Conservation (phyloP, 1,140 invertebrate species). For the Fopius arisanus region DNA sequence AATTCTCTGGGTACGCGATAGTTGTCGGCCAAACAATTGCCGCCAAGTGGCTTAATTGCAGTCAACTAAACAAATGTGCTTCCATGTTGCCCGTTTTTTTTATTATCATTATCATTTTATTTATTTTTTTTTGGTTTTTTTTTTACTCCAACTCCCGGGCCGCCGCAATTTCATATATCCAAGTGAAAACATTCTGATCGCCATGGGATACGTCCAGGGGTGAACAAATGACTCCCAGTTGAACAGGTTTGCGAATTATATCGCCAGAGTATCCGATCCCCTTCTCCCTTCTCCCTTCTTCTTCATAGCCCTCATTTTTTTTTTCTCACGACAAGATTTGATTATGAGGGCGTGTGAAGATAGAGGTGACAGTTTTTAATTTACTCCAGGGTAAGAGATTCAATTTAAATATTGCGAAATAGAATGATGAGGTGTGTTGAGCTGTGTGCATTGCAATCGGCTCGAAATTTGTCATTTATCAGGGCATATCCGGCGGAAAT, state of each 20-base stretch:
- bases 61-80: constrained; percentile 64
- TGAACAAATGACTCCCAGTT: constrained; percentile 7
- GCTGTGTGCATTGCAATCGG: constrained; percentile 40
- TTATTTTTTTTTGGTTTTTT: constrained; percentile 3
- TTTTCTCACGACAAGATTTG: neutral
- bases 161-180: neutral
- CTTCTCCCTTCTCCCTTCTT: neutral
- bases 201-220: neutral
- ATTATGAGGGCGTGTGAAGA: neutral
- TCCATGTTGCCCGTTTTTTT: neutral
- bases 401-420: no score
- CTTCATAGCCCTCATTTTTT: neutral
- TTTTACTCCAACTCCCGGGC: neutral
- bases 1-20: constrained; percentile 53
- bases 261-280: neutral
- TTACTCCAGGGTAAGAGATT: no score
- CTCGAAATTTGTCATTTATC: constrained; percentile 61
- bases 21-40: constrained; percentile 62
- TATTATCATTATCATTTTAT: no score
- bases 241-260: constrained; percentile 32
- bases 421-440: constrained; percentile 34
- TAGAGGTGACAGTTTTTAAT: neutral
- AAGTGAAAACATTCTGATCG: neutral
- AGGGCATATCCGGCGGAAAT: constrained; percentile 63
- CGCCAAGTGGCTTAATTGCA: constrained; percentile 67